phyloP scores from a whole-genome alignment of 2,888 invertebrate genomes.

The Atethmia centrago region DNA sequence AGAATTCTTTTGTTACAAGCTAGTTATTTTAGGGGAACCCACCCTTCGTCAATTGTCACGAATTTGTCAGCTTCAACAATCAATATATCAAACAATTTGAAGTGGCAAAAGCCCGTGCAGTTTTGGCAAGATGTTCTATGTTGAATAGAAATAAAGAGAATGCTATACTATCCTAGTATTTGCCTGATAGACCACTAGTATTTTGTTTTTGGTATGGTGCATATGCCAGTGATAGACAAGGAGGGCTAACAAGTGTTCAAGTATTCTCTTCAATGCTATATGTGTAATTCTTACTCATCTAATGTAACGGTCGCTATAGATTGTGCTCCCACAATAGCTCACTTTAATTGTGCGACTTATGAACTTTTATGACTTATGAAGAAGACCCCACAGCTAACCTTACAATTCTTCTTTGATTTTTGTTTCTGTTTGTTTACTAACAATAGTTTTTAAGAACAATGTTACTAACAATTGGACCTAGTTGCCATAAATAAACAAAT shows the following conservation, averaged over 20 bases:
- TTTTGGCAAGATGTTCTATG: not conserved
- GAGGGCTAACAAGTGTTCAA: no score
- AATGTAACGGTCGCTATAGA: not conserved
- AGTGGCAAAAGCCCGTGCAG: slow-evolving; percentile 10
- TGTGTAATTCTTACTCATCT: not conserved
- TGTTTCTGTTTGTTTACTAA: no score
- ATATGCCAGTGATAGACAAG: not conserved
- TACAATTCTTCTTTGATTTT: no score
- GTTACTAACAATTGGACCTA: no score
- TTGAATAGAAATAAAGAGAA: not conserved
- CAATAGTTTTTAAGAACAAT: no score
- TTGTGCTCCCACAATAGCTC: no score
- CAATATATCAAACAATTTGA: slow-evolving; percentile 38
- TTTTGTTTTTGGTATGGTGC: not conserved
- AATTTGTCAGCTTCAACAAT: slow-evolving; percentile 49
- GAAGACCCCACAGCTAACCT: no score
- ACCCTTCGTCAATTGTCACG: slow-evolving; percentile 40
- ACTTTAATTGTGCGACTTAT: no score
- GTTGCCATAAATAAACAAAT: no score
- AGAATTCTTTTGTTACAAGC: slow-evolving; percentile 18
- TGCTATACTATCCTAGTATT: not conserved
- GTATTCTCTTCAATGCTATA: not conserved
- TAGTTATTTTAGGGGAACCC: slow-evolving; percentile 17
- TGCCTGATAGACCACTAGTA: not conserved
- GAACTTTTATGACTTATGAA: no score